Percentiles rank a stretch among this genome's conserved stretches.
phyloP scores from a whole-genome alignment of 2,888 invertebrate species.

The Drosophila mercatorum region DNA sequence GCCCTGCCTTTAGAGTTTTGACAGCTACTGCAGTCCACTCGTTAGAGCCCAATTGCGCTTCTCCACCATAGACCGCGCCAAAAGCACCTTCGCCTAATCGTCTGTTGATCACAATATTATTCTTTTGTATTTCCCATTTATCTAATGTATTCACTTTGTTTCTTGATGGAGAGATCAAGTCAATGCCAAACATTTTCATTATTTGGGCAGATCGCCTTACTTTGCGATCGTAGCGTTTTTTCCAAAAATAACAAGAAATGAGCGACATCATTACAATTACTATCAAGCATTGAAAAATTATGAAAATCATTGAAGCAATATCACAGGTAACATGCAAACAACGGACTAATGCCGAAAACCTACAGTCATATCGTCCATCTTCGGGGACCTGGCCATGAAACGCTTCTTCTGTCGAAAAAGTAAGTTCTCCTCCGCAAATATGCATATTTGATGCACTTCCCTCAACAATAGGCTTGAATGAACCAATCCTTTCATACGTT shows the following conservation, averaged over 20 bases:
- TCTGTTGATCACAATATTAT: slow-evolving; percentile 93
- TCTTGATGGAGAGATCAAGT: slow-evolving; percentile 86
- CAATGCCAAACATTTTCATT: slow-evolving; percentile 89
- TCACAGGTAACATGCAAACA: slow-evolving; percentile 90
- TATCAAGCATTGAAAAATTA: slow-evolving; percentile 88
- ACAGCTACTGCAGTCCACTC: slow-evolving; percentile 95
- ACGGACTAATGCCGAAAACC: slow-evolving; percentile 88
- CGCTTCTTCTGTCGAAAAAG: slow-evolving; percentile 76
- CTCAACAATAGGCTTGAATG: slow-evolving; percentile 86
- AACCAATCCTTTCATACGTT: slow-evolving; percentile 86
- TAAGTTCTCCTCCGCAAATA: slow-evolving; percentile 28
- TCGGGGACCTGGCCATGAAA: slow-evolving; percentile 85
- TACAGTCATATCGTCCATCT: slow-evolving; percentile 89
- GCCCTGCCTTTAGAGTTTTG: slow-evolving; percentile 94
- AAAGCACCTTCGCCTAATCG: slow-evolving; percentile 96
- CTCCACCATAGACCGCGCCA: slow-evolving; percentile 94
- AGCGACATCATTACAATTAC: slow-evolving; percentile 82
- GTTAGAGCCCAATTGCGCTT: slow-evolving; percentile 88
- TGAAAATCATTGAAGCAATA: slow-evolving; percentile 86
- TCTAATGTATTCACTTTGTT: slow-evolving; percentile 87
- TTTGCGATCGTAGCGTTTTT: slow-evolving; percentile 88
- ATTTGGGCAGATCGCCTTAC: slow-evolving; percentile 88
- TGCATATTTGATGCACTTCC: slow-evolving; percentile 49
- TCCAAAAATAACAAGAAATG: slow-evolving; percentile 88
- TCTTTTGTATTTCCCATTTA: slow-evolving; percentile 94